Conservation (phyloP, 1,140 invertebrate species). For the Ips nitidus region DNA sequence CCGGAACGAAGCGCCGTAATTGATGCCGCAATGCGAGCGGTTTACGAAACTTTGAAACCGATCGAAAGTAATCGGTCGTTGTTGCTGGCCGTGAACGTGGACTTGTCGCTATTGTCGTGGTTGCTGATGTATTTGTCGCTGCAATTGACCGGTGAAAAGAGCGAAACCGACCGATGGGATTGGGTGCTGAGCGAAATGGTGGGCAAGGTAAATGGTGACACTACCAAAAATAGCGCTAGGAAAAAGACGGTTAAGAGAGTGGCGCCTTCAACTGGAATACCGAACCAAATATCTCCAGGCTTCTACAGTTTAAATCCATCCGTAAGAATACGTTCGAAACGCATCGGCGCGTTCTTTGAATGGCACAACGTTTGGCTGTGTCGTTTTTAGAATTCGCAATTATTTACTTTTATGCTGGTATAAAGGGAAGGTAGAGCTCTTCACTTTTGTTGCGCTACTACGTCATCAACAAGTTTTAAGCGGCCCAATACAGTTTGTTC, state of each 20-base stretch:
- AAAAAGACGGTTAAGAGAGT: constrained; percentile 41
- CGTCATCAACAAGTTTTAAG: not conserved
- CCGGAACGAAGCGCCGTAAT: constrained; percentile 63
- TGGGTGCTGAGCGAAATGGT: constrained; percentile 67
- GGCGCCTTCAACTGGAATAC: constrained; percentile 23
- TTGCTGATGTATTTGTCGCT: constrained; percentile 75
- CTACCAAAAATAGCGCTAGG: constrained; percentile 41
- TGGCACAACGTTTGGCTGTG: no score
- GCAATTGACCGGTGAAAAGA: constrained; percentile 62
- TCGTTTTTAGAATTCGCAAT: no score
- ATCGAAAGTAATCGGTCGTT: constrained; percentile 54
- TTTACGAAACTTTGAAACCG: constrained; percentile 59
- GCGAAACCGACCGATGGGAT: constrained; percentile 68
- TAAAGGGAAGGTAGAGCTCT: no score
- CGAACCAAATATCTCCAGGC: not conserved
- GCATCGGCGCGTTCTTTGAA: no score
- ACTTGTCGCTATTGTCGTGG: constrained; percentile 76
- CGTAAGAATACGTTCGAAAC: constrained; percentile 21
- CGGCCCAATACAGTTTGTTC: no score
- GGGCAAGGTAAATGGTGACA: constrained; percentile 49
- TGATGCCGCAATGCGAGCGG: constrained; percentile 63
- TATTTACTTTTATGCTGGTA: no score
- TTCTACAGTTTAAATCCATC: not conserved
- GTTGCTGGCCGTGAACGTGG: constrained; percentile 56
- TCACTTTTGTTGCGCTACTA: not conserved